Evolutionary conservation across 2,797 vertebrate genomes (phyloP).

Genomic region (Pelochelys cantorii): DNA sequence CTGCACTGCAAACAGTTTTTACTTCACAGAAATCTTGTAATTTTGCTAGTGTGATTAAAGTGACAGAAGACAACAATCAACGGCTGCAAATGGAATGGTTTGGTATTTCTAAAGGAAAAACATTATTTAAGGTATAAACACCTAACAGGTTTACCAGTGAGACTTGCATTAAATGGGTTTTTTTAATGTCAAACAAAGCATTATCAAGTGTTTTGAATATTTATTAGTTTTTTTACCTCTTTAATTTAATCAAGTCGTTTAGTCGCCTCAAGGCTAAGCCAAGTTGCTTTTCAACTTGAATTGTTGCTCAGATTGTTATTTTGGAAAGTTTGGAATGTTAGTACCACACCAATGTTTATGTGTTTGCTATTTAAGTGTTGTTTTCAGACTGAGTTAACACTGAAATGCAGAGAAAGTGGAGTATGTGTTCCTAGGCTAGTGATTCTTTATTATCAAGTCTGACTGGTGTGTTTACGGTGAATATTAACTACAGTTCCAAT

Average conservation of each 20-base stretch:
- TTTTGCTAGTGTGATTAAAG: constrained; percentile 73
- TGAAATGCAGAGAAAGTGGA: constrained; percentile 47
- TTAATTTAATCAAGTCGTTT: constrained; percentile 77
- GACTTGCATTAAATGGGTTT: constrained; percentile 67
- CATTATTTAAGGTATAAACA: constrained; percentile 75
- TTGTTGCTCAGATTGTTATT: constrained; percentile 71
- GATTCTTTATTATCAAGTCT: constrained; percentile 72
- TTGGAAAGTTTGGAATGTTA: constrained; percentile 66
- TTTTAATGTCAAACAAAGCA: constrained; percentile 75
- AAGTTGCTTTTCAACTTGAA: constrained; percentile 73
- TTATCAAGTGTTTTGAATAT: constrained; percentile 79
- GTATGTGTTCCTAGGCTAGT: constrained; percentile 55
- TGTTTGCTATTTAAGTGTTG: constrained; percentile 56
- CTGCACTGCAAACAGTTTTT: constrained; percentile 74
- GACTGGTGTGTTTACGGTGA: constrained; percentile 74
- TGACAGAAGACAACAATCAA: constrained; percentile 76
- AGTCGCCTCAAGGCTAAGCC: constrained; percentile 71
- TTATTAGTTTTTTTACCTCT: constrained; percentile 76
- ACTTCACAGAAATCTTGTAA: constrained; percentile 75
- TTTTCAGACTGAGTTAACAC: constrained; percentile 63
- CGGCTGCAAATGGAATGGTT: constrained; percentile 70
- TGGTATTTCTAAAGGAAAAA: constrained; percentile 74
- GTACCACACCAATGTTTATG: constrained; percentile 30
- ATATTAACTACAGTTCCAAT: constrained; percentile 72
- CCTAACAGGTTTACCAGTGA: constrained; percentile 69